Percentiles rank a stretch among this genome's conserved stretches.
Conservation (phyloP, 2,888 invertebrate species). For the Orthonychiurus folsomi region DNA sequence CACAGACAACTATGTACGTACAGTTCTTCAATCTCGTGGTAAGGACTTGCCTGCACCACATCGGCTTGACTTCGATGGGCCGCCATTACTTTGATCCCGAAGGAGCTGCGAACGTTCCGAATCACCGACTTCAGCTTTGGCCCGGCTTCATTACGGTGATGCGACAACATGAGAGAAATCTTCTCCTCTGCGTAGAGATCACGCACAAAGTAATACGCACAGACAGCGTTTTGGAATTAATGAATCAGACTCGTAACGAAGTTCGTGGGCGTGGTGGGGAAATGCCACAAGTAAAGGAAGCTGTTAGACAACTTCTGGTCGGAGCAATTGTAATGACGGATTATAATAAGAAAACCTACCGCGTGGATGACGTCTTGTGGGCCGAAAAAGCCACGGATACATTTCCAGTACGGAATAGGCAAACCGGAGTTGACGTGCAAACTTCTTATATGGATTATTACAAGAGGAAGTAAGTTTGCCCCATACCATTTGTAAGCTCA, state of each 20-base stretch:
- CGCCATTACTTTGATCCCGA: conserved; percentile 27
- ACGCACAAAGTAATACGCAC: conserved; percentile 72
- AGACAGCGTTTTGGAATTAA: conserved; percentile 60
- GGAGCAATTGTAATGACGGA: conserved; percentile 17
- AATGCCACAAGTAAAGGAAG: conserved; percentile 11
- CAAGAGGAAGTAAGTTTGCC: conserved; percentile 4
- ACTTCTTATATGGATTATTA: conserved; percentile 13
- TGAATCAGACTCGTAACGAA: conserved; percentile 42
- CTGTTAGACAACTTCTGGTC: conserved; percentile 39
- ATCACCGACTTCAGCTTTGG: conserved; percentile 64
- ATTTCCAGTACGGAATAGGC: conserved; percentile 1
- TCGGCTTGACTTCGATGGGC: conserved; percentile 33
- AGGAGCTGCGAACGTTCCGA: conserved; percentile 48
- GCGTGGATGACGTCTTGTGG: conserved; percentile 17
- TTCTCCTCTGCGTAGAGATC: conserved; percentile 70
- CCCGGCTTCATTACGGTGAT: conserved; percentile 61
- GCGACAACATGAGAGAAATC: conserved; percentile 64
- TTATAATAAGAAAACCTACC: conserved; percentile 58
- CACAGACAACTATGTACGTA: conserved; percentile 21
- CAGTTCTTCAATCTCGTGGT: conserved; percentile 36
- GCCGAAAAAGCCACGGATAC: neutral
- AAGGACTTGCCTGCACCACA: conserved; percentile 23
- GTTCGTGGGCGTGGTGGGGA: neutral
- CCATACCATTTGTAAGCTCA: no score
- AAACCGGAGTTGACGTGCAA: conserved; percentile 17